Conservation (phyloP, 2,888 invertebrate genomes). For the Emmelina monodactyla region DNA sequence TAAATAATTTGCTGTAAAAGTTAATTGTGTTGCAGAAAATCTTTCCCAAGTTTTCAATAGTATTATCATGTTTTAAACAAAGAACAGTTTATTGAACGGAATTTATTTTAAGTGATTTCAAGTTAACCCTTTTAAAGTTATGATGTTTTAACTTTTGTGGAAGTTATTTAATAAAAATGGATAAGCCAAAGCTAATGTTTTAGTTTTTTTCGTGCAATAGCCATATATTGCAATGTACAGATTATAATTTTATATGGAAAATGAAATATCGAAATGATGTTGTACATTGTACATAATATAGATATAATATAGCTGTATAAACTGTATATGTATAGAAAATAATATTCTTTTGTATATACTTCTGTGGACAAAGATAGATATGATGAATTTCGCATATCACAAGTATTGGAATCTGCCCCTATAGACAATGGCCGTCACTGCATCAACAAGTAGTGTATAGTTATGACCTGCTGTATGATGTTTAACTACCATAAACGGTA, state of each 20-base stretch:
- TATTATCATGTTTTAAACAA: too few relatives aligned
- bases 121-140: too few relatives aligned
- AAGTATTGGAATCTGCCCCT: too few relatives aligned
- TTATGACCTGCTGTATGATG: too few relatives aligned
- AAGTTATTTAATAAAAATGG: constrained; percentile 26
- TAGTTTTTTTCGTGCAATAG: constrained; percentile 60
- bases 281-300: constrained; percentile 61
- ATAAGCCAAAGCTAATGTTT: constrained; percentile 63
- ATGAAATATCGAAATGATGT: constrained; percentile 30
- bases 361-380: constrained; percentile 22
- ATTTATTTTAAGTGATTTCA: constrained; percentile 1
- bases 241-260: constrained; percentile 29
- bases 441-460: too few relatives aligned
- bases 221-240: constrained; percentile 60
- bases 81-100: too few relatives aligned
- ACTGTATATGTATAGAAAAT: constrained; percentile 37
- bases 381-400: constrained; percentile 33
- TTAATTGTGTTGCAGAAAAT: too few relatives aligned
- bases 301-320: constrained; percentile 45
- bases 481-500: too few relatives aligned
- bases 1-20: too few relatives aligned
- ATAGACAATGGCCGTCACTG: too few relatives aligned
- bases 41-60: too few relatives aligned
- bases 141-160: neutral
- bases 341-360: constrained; percentile 28